Percentiles rank a stretch among this genome's conserved stretches.
Conservation (phyloP, 2,113 vertebrate species). For the Pyrgilauda ruficollis region DNA sequence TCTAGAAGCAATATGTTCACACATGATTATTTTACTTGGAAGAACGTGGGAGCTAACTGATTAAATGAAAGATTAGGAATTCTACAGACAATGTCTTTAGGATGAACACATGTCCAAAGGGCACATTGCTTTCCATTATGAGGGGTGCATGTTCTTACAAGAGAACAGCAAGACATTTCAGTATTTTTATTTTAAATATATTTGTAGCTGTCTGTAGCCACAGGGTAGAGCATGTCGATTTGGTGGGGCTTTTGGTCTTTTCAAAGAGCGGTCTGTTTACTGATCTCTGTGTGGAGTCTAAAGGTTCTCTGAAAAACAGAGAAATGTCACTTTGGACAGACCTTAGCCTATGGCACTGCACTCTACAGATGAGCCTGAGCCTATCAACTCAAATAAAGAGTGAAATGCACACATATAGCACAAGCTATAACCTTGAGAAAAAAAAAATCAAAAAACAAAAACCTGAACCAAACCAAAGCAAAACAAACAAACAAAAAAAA, state of each 20-base stretch:
- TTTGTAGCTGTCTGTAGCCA: not conserved
- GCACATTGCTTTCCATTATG: not conserved
- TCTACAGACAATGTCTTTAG: not conserved
- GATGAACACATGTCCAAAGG: not conserved
- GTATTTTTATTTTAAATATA: not conserved
- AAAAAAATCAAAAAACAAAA: not conserved
- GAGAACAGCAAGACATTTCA: not conserved
- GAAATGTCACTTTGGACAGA: not conserved
- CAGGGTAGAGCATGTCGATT: not conserved
- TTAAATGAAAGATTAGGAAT: not conserved
- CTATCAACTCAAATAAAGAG: not conserved
- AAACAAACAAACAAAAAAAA: not conserved
- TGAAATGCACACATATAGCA: not conserved
- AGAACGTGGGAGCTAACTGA: not conserved
- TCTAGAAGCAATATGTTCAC: not conserved
- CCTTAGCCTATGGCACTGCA: not conserved
- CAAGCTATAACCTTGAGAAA: not conserved
- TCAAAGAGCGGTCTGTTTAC: not conserved
- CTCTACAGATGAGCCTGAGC: not conserved
- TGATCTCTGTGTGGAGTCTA: not conserved
- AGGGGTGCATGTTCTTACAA: not conserved
- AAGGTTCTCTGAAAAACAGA: not conserved
- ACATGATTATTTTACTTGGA: not conserved
- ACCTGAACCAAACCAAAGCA: no score
- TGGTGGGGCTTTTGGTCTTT: not conserved